A percentile compares a stretch with the other conserved stretches of the same genome.
Conservation (phyloP, 2,113 vertebrate species). For the Chiloscyllium plagiosum region DNA sequence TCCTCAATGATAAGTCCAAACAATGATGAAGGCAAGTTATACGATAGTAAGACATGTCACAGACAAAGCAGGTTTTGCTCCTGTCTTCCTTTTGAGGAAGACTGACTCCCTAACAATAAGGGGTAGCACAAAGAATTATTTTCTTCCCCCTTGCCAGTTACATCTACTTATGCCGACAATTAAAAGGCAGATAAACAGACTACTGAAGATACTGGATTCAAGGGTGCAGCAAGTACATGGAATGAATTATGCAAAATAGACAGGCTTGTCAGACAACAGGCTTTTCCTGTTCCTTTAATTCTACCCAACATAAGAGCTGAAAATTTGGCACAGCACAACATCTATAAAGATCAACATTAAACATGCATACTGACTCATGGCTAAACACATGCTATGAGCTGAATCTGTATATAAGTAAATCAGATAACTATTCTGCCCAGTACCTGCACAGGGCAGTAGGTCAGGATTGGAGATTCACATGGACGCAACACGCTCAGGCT, state of each 20-base stretch:
- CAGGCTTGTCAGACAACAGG: background rate
- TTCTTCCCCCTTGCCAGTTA: background rate
- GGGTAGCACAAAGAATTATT: background rate
- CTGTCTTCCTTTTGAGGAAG: too few species aligned
- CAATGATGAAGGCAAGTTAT: background rate
- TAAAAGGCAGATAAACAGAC: background rate
- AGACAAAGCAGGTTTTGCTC: background rate
- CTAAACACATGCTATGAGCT: background rate
- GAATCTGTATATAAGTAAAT: background rate
- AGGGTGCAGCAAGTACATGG: background rate
- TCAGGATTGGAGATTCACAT: constrained; percentile 10
- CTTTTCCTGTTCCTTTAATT: background rate
- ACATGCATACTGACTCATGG: background rate
- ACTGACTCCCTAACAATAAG: background rate
- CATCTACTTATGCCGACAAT: background rate
- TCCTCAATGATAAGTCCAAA: background rate
- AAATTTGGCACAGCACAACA: background rate
- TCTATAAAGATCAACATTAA: background rate
- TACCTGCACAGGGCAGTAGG: background rate
- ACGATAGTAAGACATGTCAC: background rate
- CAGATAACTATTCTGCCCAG: background rate
- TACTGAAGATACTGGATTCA: background rate
- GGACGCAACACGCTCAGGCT: constrained; percentile 31
- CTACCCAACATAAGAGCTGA: background rate
- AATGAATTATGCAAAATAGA: background rate